Evolutionary conservation across 2,797 vertebrate genomes (phyloP).

Genomic region (Sebastiscus tertius): DNA sequence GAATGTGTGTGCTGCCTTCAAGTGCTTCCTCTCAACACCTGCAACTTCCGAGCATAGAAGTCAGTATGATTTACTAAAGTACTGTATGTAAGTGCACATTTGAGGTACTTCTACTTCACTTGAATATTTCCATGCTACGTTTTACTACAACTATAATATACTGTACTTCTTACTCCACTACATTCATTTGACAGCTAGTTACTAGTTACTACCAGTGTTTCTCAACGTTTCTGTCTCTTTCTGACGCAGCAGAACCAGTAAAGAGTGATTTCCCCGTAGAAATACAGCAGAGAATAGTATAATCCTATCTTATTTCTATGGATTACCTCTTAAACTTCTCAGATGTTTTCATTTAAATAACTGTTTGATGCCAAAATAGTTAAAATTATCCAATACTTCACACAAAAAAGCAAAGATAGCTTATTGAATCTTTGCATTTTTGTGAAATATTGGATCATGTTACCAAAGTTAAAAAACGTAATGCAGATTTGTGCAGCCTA

Average conservation of each 20-base stretch:
- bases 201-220: too few relatives aligned
- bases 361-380: rapidly evolving
- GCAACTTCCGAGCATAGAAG: background rate
- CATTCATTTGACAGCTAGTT: too few relatives aligned
- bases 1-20: background rate
- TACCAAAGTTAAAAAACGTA: too few relatives aligned
- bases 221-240: background rate
- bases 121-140: background rate
- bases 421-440: too few relatives aligned
- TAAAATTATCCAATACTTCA: too few relatives aligned
- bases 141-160: too few relatives aligned
- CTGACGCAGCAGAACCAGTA: background rate
- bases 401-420: rapidly evolving
- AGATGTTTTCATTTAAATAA: too few relatives aligned
- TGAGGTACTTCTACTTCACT: background rate
- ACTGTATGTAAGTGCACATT: too few relatives aligned
- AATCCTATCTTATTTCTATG: too few relatives aligned
- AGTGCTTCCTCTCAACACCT: background rate
- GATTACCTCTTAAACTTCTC: too few relatives aligned
- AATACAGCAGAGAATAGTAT: too few relatives aligned
- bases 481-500: background rate
- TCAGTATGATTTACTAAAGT: background rate
- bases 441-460: too few relatives aligned
- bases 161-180: rapidly evolving
- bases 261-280: background rate